phyloP scores from a whole-genome alignment of 2,888 invertebrate species.

The Atethmia centrago region DNA sequence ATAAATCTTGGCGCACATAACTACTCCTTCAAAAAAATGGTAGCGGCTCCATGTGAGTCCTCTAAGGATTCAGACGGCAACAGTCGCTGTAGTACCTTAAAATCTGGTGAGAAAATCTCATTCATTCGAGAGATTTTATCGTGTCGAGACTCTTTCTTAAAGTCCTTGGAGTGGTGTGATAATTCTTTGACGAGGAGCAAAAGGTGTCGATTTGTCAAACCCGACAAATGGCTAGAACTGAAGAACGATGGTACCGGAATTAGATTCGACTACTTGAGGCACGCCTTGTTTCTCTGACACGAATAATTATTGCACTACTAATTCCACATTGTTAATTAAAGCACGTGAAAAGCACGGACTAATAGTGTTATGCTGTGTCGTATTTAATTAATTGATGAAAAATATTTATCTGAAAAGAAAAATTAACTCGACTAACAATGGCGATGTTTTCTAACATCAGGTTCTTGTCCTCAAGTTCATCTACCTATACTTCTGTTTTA shows the following conservation, averaged over 20 bases:
- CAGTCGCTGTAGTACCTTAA: conserved; percentile 78
- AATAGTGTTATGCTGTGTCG: conserved; percentile 24
- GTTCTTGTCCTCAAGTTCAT: neutral
- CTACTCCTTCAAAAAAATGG: conserved; percentile 65
- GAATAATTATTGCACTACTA: conserved; percentile 57
- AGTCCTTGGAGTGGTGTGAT: conserved; percentile 88
- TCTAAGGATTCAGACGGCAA: conserved; percentile 70
- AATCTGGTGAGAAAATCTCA: conserved; percentile 86
- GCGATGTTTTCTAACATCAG: conserved; percentile 15
- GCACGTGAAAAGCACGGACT: conserved; percentile 14
- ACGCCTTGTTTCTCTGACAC: conserved; percentile 60
- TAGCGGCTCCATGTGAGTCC: conserved; percentile 60
- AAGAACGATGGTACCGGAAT: conserved; percentile 81
- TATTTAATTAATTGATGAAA: neutral
- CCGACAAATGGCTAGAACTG: conserved; percentile 86
- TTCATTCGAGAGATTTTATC: conserved; percentile 86
- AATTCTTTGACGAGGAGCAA: conserved; percentile 86
- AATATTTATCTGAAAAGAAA: neutral
- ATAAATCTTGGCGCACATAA: conserved; percentile 65
- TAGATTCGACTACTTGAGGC: conserved; percentile 57
- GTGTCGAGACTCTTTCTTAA: conserved; percentile 86
- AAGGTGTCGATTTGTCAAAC: conserved; percentile 82
- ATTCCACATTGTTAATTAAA: conserved; percentile 20
- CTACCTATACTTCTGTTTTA: conserved; percentile 3
- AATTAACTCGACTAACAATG: no score